These are phyloP conservation scores for Nasua narica DNA, from an alignment of 2,797 vertebrate genomes.

Conservation along the genomic window DNA sequence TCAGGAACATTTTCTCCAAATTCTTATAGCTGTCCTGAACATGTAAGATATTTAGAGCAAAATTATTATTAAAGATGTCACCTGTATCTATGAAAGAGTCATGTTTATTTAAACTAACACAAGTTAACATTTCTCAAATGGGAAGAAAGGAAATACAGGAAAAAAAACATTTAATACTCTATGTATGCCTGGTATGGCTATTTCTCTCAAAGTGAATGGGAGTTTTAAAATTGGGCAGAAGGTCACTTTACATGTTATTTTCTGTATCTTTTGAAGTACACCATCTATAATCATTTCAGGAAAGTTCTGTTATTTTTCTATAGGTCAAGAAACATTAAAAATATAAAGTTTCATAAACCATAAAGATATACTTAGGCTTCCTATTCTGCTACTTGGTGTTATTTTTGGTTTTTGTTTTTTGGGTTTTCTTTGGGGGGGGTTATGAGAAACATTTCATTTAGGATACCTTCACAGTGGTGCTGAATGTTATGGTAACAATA, in stretches of 20 bases:
- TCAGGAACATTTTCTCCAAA: background rate
- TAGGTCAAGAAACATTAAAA: background rate
- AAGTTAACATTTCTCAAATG: background rate
- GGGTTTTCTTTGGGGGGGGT: background rate
- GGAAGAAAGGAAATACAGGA: background rate
- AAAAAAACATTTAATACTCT: slow-evolving; percentile 5
- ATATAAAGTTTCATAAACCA: background rate
- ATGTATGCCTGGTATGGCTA: background rate
- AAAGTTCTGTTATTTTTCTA: background rate
- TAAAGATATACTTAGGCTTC: background rate
- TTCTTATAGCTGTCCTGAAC: background rate
- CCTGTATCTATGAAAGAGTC: background rate
- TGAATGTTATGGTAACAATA: background rate
- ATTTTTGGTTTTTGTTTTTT: background rate
- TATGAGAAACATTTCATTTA: background rate
- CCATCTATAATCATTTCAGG: background rate
- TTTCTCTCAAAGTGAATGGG: background rate
- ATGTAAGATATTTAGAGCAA: background rate
- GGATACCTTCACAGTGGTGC: background rate
- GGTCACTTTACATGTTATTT: background rate
- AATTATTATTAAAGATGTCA: background rate
- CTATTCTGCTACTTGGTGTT: background rate
- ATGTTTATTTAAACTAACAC: background rate
- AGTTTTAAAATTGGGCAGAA: background rate
- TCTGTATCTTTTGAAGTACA: background rate